Base-by-base conservation (phyloP, 2,888 invertebrate species). In the Brassicogethes aeneus region DNA sequence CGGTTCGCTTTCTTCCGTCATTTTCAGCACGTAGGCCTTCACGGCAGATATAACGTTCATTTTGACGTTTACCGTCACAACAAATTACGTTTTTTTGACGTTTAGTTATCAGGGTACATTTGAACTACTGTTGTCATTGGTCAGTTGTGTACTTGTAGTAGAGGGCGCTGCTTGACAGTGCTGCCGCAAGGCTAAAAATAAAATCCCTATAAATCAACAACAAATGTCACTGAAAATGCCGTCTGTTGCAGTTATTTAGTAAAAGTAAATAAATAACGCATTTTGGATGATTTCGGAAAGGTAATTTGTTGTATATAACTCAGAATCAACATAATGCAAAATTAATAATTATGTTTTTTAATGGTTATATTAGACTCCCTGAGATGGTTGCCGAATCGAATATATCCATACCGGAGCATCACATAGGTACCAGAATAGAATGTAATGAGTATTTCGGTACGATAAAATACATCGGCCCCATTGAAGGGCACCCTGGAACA, bases 1-100 rank as follows among this genome's bases (percentile, higher is more conserved):
- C 1, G 95, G 92, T 2, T 97, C 99, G 62, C 93, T 90, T 60
- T 96, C 92, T 51, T 91, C 87, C 3, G 95, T 91, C 95, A 99
- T 99, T 71, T 93, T 94, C 34, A 88, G 86, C 46, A 99, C 80
- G 66, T 97, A 99, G 64, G 89, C 79, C 66, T 93, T 94, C 3
- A 95, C 82, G 34, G 95, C 92, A 52, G 82, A 79, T 57, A 95
- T 82, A 14, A 94, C 83, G 70, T 97, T 92, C 97, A 97, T 90
- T 62, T 71, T 80, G 16, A 30, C 7, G n/a, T n/a, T n/a, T n/a
- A n/a, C n/a, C n/a, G n/a, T n/a, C n/a, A n/a, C n/a, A n/a, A 31
- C n/a, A 13, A n/a, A n/a, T n/a, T n/a, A n/a, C n/a, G n/a, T n/a
- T n/a, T n/a, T n/a, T n/a, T n/a, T n/a, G n/a, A n/a, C n/a, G n/a